phyloP scores from a whole-genome alignment of 2,113 vertebrate species.

The Corythoichthys haematopterus region DNA sequence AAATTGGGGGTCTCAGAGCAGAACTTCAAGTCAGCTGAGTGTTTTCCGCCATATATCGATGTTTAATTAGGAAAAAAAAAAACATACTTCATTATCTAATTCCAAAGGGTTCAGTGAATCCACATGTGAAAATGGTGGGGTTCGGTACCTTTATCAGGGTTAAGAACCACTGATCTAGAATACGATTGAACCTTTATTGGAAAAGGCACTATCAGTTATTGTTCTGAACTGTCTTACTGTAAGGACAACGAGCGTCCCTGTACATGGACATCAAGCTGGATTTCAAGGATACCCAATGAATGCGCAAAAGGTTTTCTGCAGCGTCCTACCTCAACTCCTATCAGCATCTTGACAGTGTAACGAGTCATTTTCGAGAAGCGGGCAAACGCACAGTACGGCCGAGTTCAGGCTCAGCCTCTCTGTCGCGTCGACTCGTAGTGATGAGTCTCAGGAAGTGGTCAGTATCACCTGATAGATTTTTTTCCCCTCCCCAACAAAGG shows the following conservation, averaged over 20 bases:
- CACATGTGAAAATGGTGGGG: too few species aligned
- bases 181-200: too few species aligned
- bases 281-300: not conserved
- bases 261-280: not conserved
- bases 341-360: constrained; percentile 20
- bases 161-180: too few species aligned
- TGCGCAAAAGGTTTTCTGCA: not conserved
- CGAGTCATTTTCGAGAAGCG: constrained; percentile 34
- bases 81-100: too few species aligned
- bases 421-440: not conserved
- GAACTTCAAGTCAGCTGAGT: too few species aligned
- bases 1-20: too few species aligned
- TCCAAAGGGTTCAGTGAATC: too few species aligned
- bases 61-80: too few species aligned
- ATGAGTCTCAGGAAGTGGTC: not conserved
- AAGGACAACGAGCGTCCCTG: too few species aligned
- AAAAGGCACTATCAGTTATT: too few species aligned
- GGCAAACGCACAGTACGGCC: constrained; percentile 4
- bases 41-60: too few species aligned
- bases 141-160: too few species aligned
- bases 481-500: not conserved
- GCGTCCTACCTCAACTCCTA: constrained; percentile 5
- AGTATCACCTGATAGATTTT: not conserved
- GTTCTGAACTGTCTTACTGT: not conserved
- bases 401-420: constrained; percentile 12